Percentiles rank a stretch among this genome's conserved stretches.
Conservation (phyloP, 2,797 vertebrate genomes). For the Artibeus lituratus region DNA sequence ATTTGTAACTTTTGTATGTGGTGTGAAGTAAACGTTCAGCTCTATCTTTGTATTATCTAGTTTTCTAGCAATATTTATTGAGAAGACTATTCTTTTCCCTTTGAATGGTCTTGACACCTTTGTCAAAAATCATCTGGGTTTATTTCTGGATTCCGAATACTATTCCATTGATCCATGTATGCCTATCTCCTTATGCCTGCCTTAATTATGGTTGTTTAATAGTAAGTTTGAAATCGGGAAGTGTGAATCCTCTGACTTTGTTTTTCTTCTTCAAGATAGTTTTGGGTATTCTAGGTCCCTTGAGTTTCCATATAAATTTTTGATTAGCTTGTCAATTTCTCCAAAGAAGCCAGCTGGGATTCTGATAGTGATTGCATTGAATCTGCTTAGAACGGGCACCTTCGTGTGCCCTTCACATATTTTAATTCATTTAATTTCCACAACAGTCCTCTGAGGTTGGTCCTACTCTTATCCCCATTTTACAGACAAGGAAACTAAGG, state of each 20-base stretch:
- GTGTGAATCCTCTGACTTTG: neutral
- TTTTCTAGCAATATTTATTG: neutral
- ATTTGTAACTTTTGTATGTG: neutral
- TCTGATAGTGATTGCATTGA: neutral
- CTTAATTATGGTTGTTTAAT: neutral
- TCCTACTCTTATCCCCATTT: neutral
- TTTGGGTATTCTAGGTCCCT: neutral
- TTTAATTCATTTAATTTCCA: neutral
- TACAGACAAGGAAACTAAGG: neutral
- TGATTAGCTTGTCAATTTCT: neutral
- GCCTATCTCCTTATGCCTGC: neutral
- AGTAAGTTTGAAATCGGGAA: neutral
- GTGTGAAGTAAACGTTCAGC: neutral
- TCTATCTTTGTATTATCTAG: neutral
- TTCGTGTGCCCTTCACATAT: neutral
- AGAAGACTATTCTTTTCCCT: neutral
- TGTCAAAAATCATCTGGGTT: neutral
- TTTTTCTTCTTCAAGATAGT: neutral
- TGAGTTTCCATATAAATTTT: neutral
- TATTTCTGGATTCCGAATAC: neutral
- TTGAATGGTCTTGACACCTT: neutral
- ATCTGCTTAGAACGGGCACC: neutral
- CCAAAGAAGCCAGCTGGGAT: neutral
- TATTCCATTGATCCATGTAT: neutral
- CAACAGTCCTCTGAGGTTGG: neutral